phyloP scores from a whole-genome alignment of 2,113 vertebrate genomes.

The Ceyx melanurus region DNA sequence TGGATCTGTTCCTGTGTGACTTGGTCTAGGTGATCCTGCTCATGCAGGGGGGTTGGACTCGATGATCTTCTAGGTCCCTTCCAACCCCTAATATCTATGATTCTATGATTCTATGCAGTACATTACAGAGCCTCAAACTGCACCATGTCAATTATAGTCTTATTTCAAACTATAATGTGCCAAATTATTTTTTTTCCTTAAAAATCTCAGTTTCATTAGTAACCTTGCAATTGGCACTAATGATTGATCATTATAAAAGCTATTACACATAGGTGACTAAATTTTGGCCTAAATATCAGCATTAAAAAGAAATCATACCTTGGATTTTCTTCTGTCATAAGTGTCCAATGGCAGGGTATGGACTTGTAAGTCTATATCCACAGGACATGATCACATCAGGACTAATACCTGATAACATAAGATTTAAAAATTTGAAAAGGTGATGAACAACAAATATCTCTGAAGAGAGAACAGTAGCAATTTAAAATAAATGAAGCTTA shows the following conservation, averaged over 20 bases:
- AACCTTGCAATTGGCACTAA: not conserved
- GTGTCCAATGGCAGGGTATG: not conserved
- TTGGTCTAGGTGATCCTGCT: too few species aligned
- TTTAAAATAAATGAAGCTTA: not conserved
- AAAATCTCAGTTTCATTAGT: not conserved
- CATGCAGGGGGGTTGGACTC: too few species aligned
- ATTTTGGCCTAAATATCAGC: not conserved
- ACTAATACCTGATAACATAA: not conserved
- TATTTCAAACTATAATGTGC: not conserved
- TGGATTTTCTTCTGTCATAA: not conserved
- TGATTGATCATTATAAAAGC: not conserved
- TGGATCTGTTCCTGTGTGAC: too few species aligned
- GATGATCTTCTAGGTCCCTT: too few species aligned
- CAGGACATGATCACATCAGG: not conserved
- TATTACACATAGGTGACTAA: not conserved
- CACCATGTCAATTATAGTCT: not conserved
- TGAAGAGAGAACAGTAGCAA: not conserved
- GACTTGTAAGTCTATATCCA: not conserved
- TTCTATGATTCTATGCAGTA: not conserved
- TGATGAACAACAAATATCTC: not conserved
- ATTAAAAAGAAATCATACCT: not conserved
- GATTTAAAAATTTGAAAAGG: not conserved
- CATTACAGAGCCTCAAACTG: not conserved
- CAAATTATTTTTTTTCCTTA: not conserved
- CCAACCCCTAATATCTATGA: too few species aligned